phyloP scores from a whole-genome alignment of 2,797 vertebrate genomes.

The Cyclopterus lumpus region DNA sequence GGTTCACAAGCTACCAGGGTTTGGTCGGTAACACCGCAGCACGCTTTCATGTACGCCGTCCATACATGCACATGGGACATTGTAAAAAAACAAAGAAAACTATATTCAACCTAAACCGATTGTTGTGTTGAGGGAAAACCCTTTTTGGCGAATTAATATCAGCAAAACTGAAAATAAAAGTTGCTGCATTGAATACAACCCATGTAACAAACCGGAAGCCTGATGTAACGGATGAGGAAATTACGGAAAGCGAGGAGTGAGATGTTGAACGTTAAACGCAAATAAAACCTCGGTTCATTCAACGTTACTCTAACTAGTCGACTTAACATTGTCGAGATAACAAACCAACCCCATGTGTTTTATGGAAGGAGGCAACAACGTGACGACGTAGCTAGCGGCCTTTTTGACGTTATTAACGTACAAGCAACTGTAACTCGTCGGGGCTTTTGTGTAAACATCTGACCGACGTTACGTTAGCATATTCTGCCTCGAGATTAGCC shows the following conservation, averaged over 20 bases:
- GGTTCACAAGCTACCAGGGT: not conserved
- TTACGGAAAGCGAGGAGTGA: not conserved
- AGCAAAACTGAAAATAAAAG: not conserved
- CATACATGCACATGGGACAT: not conserved
- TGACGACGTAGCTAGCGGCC: not conserved
- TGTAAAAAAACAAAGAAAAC: fast-evolving
- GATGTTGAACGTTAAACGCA: not conserved
- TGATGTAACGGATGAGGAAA: conserved; percentile 4
- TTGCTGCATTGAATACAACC: not conserved
- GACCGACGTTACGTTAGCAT: not conserved
- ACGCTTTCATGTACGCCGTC: not conserved
- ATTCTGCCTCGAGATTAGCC: not conserved
- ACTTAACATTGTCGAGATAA: not conserved
- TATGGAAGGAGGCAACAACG: not conserved
- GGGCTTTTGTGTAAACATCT: not conserved
- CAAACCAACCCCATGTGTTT: not conserved
- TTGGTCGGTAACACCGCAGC: not conserved
- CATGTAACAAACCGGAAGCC: conserved; percentile 8
- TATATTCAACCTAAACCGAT: not conserved
- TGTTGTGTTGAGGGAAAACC: not conserved
- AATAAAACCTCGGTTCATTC: not conserved
- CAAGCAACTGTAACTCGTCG: no score
- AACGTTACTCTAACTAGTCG: no score
- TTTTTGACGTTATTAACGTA: not conserved
- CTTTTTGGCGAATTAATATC: not conserved